phyloP scores from a whole-genome alignment of 2,888 invertebrate species.

The Tenthredo livida region DNA sequence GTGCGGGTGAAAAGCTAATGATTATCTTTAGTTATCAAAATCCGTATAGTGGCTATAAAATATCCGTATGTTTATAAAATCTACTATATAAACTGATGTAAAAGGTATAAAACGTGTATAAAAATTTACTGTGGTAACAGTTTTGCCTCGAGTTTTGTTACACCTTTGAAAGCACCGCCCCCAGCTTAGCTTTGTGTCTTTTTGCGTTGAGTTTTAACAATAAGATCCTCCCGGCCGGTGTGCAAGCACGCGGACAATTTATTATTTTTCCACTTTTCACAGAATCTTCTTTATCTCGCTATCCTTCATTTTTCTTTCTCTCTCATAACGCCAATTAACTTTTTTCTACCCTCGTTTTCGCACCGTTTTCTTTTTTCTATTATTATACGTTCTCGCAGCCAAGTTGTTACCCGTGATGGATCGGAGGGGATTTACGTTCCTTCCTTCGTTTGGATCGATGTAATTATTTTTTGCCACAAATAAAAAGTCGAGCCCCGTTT shows the following conservation, averaged over 20 bases:
- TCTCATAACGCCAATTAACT: conserved; percentile 48
- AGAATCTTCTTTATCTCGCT: conserved; percentile 24
- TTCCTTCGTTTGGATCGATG: conserved; percentile 9
- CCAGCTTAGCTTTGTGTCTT: conserved; percentile 15
- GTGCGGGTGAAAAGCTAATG: not conserved
- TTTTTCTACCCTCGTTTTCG: conserved; percentile 26
- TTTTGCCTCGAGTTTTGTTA: conserved; percentile 11
- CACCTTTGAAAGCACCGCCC: conserved; percentile 7
- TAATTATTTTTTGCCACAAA: conserved; percentile 37
- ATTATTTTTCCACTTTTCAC: conserved; percentile 70
- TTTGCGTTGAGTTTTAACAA: conserved; percentile 47
- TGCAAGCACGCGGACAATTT: conserved; percentile 68
- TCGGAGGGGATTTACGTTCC: conserved; percentile 54
- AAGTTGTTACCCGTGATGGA: conserved; percentile 63
- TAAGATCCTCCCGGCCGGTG: conserved; percentile 33
- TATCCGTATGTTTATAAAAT: not conserved
- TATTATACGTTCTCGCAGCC: conserved; percentile 46
- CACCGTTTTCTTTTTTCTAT: conserved; percentile 19
- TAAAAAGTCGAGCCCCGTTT: not conserved
- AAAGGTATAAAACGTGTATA: not conserved
- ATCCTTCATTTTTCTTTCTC: not conserved
- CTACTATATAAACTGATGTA: not conserved
- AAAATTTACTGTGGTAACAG: not conserved
- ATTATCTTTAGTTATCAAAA: conserved; percentile 25
- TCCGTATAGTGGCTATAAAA: too few relatives aligned